These are phyloP conservation scores for Cephus sareptanus DNA, from an alignment of 2,888 invertebrate genomes.

Conservation along the genomic window DNA sequence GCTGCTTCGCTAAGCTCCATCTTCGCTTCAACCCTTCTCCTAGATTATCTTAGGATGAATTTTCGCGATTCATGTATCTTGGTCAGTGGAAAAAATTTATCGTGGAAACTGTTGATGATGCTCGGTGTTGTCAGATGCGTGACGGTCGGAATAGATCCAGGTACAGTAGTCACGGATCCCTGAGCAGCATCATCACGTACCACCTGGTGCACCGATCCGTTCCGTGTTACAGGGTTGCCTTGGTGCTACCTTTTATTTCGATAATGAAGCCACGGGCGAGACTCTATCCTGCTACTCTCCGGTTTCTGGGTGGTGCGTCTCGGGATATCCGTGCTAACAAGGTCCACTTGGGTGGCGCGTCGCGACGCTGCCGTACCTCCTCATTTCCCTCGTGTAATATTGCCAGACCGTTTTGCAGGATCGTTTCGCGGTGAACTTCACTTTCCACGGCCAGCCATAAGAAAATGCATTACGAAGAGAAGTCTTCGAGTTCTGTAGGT, in stretches of 20 bases:
- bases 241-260: constrained; percentile 38
- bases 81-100: too few relatives aligned
- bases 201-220: constrained; percentile 23
- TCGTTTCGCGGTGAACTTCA: not conserved
- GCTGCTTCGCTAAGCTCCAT: not conserved
- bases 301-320: constrained; percentile 55
- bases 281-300: constrained; percentile 15
- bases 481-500: not conserved
- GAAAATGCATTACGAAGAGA: not conserved
- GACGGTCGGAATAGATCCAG: not conserved
- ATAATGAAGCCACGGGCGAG: constrained; percentile 49
- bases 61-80: not conserved
- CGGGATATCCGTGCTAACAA: constrained; percentile 55
- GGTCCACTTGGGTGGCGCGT: constrained; percentile 59
- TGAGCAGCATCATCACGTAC: constrained; percentile 9
- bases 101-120: too few relatives aligned
- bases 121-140: not conserved
- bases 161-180: constrained; percentile 4
- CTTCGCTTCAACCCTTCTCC: not conserved
- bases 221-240: constrained; percentile 20
- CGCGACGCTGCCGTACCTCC: constrained; percentile 39
- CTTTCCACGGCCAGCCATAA: not conserved
- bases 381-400: constrained; percentile 50
- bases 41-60: not conserved
- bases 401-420: constrained; percentile 47